These are phyloP conservation scores for Exocentrus adspersus DNA, from an alignment of 2,888 invertebrate genomes.

Conservation along the genomic window DNA sequence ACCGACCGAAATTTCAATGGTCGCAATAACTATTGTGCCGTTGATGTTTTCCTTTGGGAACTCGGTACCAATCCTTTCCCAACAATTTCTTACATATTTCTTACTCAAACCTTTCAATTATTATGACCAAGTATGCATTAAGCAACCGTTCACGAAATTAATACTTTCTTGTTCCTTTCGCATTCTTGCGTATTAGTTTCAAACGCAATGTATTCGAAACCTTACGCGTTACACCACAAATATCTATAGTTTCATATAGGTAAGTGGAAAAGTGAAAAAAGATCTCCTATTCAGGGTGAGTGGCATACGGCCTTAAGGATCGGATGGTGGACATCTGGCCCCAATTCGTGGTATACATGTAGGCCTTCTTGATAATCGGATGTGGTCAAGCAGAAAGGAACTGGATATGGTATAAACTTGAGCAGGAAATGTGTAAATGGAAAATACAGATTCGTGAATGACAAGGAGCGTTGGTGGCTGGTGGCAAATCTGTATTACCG, in stretches of 20 bases:
- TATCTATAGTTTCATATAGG: constrained; percentile 7
- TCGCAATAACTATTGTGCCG: too few relatives aligned
- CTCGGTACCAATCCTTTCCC: not conserved
- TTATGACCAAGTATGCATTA: not conserved
- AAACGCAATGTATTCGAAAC: constrained; percentile 12
- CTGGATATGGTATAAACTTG: too few relatives aligned
- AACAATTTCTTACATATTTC: constrained; percentile 14
- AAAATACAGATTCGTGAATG: too few relatives aligned
- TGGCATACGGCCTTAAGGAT: constrained; percentile 12
- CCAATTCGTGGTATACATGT: constrained; percentile 12
- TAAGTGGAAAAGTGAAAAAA: constrained; percentile 11
- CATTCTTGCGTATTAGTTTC: constrained; percentile 15
- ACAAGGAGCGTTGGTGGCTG: too few relatives aligned
- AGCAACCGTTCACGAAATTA: not conserved
- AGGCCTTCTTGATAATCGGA: constrained; percentile 4
- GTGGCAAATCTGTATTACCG: too few relatives aligned
- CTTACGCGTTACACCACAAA: constrained; percentile 12
- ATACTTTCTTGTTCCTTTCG: not conserved
- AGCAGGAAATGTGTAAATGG: too few relatives aligned
- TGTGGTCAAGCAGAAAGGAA: too few relatives aligned
- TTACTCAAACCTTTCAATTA: constrained; percentile 5
- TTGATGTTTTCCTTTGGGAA: not conserved
- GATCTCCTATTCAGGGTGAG: constrained; percentile 6
- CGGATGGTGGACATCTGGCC: constrained; percentile 30
- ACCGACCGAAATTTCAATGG: too few relatives aligned